Evolutionary conservation across 2,113 vertebrate species (phyloP), one percentile per base, ranked within the genome.

Genomic region (Ochotona curzoniae): DNA sequence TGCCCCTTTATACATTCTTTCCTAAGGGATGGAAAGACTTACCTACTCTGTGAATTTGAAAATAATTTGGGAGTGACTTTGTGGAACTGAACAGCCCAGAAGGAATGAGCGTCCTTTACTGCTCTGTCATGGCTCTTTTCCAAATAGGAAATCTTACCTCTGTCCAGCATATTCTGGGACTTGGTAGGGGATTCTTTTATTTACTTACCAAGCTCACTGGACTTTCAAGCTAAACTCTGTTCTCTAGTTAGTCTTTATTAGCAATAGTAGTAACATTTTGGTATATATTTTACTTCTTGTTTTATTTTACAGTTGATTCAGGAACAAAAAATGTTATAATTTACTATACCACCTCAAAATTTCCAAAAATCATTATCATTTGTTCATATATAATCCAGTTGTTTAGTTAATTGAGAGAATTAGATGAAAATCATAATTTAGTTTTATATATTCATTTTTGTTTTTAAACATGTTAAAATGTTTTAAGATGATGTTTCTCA

Each of bases 161-260:
- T 74, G 23, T 47, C 28, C 63, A 30, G 25, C 23, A 63, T 51
- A 83, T n/a, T 26, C 13, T 78, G 57, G 23, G 63, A 64, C 64
- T 74, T 26, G 11, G 18, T 35, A 20, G 25, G 44, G 47, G 54
- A 3, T 78, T 91, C 49, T 70, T 3, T 8, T 74, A 18, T 64
- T 76, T 74, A 84, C 32, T 69, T 88, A 93, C 25, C 25, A 89
- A 87, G 57, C 32, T 81, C 80, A 74, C 20, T 66, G 81, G 44
- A 74, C 32, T 78, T 38, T 95, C 79, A 94, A 79, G 88, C 18
- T 76, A 87, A 93, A 23, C 69, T 73, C 21, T 66, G 21, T 85
- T 91, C n/a, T 94, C 64, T 60, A 89, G 47, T 66, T 93, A 86
- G 23, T 28, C 79, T 79, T 91, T 89, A 44, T 60, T 94, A 89